Evolutionary conservation across 92 coral and sea anemone genomes (phyloP).

Genomic region (Isaurus tuberculatus): DNA sequence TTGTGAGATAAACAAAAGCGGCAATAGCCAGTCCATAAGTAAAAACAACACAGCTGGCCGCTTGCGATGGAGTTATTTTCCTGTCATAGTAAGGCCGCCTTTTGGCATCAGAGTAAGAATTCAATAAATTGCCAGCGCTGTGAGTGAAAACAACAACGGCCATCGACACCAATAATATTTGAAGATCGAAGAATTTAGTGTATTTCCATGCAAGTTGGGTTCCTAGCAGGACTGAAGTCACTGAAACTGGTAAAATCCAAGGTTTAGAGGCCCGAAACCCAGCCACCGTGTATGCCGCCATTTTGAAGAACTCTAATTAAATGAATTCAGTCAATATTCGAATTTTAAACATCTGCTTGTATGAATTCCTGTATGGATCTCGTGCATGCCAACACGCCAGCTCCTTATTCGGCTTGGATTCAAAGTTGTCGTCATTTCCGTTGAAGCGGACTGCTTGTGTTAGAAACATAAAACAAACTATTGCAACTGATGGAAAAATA

Average conservation of each 20-base stretch:
- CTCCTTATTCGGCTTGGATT: not conserved
- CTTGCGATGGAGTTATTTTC: conserved; percentile 58
- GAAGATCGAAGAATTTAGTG: conserved; percentile 62
- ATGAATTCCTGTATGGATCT: not conserved
- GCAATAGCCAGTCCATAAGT: conserved; percentile 72
- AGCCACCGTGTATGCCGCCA: conserved; percentile 45
- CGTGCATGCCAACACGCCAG: not conserved
- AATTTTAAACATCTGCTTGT: not conserved
- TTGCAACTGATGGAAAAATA: not conserved
- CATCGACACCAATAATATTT: conserved; percentile 59
- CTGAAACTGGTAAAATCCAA: conserved; percentile 91
- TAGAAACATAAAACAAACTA: not conserved
- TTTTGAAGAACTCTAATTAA: not conserved
- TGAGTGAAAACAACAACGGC: conserved; percentile 81
- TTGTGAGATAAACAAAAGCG: conserved; percentile 69
- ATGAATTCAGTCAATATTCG: not conserved
- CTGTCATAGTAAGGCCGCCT: conserved; percentile 60
- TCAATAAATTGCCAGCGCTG: conserved; percentile 91
- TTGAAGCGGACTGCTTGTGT: not conserved
- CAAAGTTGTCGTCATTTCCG: not conserved
- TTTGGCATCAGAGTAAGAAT: conserved; percentile 75
- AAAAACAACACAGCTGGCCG: conserved; percentile 75
- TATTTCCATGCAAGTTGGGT: conserved; percentile 84
- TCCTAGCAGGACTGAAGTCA: conserved; percentile 84
- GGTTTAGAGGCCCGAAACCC: conserved; percentile 71